Evolutionary conservation across 2,888 invertebrate genomes (phyloP).

Genomic region (Lamproptera curius): DNA sequence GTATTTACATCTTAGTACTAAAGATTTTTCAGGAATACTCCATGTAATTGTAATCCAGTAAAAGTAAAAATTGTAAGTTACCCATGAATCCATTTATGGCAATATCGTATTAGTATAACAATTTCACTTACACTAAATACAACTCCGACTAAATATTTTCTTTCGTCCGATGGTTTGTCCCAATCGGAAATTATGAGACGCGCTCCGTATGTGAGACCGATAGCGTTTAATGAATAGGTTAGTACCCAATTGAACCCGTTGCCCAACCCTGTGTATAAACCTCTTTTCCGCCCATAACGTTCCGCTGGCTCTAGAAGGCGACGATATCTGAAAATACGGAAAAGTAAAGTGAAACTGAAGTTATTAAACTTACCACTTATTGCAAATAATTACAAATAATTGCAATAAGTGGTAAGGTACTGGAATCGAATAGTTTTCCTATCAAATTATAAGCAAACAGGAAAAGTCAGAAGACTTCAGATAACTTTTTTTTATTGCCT

Average conservation of each 20-base stretch:
- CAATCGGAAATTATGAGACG: conserved; percentile 81
- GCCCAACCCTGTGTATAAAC: conserved; percentile 83
- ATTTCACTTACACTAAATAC: conserved; percentile 83
- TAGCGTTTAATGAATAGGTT: conserved; percentile 84
- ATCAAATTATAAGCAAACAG: no score
- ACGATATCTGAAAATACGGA: conserved; percentile 59
- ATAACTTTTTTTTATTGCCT: no score
- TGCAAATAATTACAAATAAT: no score
- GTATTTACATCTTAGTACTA: neutral
- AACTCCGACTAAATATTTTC: conserved; percentile 81
- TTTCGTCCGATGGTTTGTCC: conserved; percentile 72
- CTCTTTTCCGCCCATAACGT: conserved; percentile 80
- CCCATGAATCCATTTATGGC: no score
- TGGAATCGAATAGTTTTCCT: no score
- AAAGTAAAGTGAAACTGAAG: no score
- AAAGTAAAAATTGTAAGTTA: no score
- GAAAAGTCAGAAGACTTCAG: neutral
- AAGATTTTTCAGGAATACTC: no score
- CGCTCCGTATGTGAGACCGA: conserved; percentile 88
- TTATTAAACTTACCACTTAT: no score
- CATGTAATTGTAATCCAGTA: no score
- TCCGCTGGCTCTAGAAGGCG: conserved; percentile 80
- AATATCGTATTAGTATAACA: no score
- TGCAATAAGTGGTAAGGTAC: no score
- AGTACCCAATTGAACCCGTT: conserved; percentile 87